These are phyloP conservation scores for Palythoa grandis DNA, from an alignment of 92 coral and sea anemone species.

Conservation along the genomic window DNA sequence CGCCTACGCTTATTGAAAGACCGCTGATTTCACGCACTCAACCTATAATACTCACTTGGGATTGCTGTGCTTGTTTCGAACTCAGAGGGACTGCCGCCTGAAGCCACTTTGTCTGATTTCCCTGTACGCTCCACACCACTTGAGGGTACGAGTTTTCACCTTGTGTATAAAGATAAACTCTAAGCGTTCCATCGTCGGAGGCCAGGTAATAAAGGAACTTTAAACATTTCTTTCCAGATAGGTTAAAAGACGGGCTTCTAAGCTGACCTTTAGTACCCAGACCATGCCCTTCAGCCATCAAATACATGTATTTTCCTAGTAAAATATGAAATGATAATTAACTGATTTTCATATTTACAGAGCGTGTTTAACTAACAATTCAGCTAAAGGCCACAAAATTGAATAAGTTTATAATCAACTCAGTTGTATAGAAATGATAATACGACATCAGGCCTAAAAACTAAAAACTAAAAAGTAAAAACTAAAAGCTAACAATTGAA, in stretches of 20 bases:
- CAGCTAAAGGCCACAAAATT: no score
- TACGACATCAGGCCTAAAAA: no score
- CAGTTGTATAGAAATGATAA: no score
- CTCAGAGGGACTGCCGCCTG: not conserved
- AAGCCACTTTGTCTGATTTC: not conserved
- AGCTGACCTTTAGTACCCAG: not conserved
- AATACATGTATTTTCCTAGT: not conserved
- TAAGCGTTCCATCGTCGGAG: not conserved
- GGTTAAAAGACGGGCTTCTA: not conserved
- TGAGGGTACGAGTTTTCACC: not conserved
- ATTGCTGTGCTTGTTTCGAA: not conserved
- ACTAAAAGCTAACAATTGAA: no score
- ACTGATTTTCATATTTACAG: not conserved
- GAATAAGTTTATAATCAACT: no score
- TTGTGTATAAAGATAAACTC: not conserved
- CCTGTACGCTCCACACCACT: not conserved
- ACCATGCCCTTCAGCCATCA: not conserved
- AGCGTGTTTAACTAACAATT: no score
- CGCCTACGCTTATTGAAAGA: no score
- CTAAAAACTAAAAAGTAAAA: no score
- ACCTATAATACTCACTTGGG: not conserved
- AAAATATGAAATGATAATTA: not conserved
- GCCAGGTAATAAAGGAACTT: not conserved
- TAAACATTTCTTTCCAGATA: not conserved
- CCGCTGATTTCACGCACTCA: no score